Conservation (phyloP, 2,113 vertebrate genomes). For the Dipodomys spectabilis region DNA sequence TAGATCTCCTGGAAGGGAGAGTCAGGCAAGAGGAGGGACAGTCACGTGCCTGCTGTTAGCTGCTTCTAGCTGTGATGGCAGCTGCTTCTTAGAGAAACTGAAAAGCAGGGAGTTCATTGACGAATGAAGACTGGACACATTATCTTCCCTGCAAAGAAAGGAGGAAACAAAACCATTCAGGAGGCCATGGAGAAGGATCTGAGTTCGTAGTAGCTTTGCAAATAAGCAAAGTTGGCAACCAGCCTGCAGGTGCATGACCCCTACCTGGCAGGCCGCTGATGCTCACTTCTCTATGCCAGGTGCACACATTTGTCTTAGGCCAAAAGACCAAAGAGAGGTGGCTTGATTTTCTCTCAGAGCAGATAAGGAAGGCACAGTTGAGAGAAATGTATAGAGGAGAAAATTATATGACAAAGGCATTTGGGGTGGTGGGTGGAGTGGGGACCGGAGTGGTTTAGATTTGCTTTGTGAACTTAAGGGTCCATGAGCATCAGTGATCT, state of each 20-base stretch:
- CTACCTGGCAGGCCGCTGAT: accelerated
- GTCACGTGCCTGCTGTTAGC: accelerated
- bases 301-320: neutral
- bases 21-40: neutral
- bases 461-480: too few relatives aligned
- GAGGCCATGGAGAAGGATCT: neutral
- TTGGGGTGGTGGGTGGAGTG: neutral
- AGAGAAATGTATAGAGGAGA: neutral
- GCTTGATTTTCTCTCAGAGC: constrained; percentile 3
- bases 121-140: neutral
- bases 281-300: neutral
- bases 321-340: neutral
- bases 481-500: neutral
- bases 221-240: neutral
- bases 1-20: neutral
- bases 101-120: neutral
- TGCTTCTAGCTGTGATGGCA: neutral
- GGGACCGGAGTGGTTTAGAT: neutral
- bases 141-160: constrained; percentile 6
- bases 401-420: neutral
- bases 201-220: neutral
- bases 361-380: neutral
- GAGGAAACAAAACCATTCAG: neutral
- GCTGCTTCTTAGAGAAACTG: constrained; percentile 7
- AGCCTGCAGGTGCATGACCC: neutral